Evolutionary conservation across 2,797 vertebrate genomes (phyloP).

Genomic region (Neomorphus geoffroyi): DNA sequence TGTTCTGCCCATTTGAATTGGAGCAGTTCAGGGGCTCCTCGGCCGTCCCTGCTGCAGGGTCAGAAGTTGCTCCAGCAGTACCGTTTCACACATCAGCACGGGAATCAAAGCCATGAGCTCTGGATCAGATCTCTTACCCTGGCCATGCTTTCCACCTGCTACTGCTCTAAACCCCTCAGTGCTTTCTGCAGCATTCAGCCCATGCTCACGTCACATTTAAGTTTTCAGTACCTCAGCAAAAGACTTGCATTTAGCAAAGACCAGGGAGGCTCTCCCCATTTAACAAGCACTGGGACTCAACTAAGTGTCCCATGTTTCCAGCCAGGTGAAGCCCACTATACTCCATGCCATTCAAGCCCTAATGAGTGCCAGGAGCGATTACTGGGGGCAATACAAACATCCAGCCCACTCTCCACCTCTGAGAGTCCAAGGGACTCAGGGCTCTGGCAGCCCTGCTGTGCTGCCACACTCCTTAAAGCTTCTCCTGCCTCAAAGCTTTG

Average conservation of each 20-base stretch:
- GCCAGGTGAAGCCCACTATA: not conserved
- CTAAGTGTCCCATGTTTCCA: not conserved
- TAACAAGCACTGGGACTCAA: not conserved
- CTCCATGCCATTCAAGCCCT: not conserved
- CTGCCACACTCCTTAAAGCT: not conserved
- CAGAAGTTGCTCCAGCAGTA: not conserved
- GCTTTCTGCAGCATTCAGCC: not conserved
- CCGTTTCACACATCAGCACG: rapidly evolving
- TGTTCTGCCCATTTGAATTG: not conserved
- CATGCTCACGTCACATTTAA: not conserved
- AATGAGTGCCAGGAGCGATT: rapidly evolving
- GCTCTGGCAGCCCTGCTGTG: not conserved
- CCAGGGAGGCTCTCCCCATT: not conserved
- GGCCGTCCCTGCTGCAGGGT: not conserved
- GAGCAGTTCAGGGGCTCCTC: not conserved
- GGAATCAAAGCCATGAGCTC: not conserved
- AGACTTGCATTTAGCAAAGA: not conserved
- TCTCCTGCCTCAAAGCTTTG: not conserved
- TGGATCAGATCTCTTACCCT: not conserved
- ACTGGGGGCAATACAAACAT: not conserved
- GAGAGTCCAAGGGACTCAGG: not conserved
- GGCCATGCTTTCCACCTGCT: not conserved
- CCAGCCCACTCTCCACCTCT: not conserved
- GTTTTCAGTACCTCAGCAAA: not conserved
- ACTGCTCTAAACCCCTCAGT: not conserved